Evolutionary conservation across 2,797 vertebrate genomes (phyloP).

Genomic region (Chaetophractus vellerosus): DNA sequence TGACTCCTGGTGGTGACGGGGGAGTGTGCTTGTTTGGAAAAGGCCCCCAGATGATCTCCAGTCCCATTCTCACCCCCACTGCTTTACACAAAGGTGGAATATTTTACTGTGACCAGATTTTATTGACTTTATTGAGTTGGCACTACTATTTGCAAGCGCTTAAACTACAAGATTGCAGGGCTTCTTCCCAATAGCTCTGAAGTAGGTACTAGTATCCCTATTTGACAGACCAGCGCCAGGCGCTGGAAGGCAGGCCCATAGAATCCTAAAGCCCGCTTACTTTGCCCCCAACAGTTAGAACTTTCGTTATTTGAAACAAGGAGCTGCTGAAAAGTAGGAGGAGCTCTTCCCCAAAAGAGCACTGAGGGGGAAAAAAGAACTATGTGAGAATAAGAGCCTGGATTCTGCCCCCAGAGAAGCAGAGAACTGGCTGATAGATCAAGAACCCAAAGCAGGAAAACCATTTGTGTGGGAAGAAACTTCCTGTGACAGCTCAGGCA

Average conservation of each 20-base stretch:
- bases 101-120: neutral
- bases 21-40: neutral
- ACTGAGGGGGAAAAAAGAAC: neutral
- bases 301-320: neutral
- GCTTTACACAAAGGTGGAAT: neutral
- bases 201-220: neutral
- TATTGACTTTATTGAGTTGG: neutral
- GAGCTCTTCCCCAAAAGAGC: neutral
- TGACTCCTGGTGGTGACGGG: neutral
- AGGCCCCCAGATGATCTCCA: neutral
- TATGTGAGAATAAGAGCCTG: neutral
- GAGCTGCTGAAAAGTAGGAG: neutral
- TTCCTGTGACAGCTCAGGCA: neutral
- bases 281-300: neutral
- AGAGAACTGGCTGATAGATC: neutral
- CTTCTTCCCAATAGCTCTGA: neutral
- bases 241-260: neutral
- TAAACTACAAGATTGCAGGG: neutral
- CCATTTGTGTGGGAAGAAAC: neutral
- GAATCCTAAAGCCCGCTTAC: slow-evolving; percentile 13
- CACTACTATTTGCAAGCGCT: neutral
- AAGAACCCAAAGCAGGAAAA: neutral
- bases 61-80: neutral
- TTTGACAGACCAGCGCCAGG: neutral
- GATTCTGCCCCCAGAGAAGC: neutral